Evolutionary conservation across 2,113 vertebrate genomes (phyloP).

Genomic region (Nothoprocta perdicaria): DNA sequence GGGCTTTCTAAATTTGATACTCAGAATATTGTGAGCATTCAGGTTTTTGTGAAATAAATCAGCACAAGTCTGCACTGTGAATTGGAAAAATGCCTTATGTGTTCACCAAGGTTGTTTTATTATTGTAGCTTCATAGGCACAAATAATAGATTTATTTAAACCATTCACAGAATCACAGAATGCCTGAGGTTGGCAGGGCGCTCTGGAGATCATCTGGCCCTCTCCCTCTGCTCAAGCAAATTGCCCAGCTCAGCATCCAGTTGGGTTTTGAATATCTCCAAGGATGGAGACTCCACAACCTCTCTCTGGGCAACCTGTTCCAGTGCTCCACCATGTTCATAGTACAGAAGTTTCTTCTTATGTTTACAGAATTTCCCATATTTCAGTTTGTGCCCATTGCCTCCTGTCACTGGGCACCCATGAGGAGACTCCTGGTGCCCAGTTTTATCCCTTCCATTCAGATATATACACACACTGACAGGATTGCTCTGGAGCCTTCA

Average conservation of each 20-base stretch:
- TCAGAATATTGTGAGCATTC: background rate
- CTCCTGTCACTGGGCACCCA: background rate
- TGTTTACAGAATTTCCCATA: background rate
- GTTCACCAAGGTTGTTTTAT: background rate
- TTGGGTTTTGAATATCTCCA: background rate
- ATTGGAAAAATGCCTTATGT: background rate
- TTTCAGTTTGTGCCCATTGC: too few species aligned
- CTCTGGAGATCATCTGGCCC: background rate
- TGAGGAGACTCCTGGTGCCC: background rate
- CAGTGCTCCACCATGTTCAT: background rate
- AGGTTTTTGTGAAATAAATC: background rate
- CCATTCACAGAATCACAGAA: background rate
- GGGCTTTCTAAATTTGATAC: background rate
- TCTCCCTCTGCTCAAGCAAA: background rate
- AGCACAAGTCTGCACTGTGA: background rate
- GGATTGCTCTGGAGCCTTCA: background rate
- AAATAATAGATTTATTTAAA: background rate
- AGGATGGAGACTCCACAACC: background rate
- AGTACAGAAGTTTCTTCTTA: background rate
- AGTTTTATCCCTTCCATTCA: background rate
- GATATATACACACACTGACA: background rate
- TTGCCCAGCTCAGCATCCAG: background rate
- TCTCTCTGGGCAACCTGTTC: background rate
- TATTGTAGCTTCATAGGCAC: background rate
- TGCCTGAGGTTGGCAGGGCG: rapidly evolving